Percentiles rank a stretch among this genome's conserved stretches.
These are phyloP conservation scores for Ceratina calcarata DNA, from an alignment of 1,140 invertebrate species.

Conservation along the genomic window DNA sequence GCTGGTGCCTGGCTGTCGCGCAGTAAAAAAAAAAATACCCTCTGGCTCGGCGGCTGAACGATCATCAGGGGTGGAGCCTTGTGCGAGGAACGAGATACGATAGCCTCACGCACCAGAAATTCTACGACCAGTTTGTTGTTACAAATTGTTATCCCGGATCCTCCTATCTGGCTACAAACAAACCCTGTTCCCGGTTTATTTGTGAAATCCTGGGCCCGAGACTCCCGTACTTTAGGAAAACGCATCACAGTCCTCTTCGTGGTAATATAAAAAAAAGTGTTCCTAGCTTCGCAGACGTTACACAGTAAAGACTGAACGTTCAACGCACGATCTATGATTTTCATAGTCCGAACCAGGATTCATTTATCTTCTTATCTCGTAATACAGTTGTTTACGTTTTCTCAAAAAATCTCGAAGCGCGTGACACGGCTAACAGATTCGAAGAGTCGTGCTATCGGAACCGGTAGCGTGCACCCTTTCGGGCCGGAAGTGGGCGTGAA, in stretches of 20 bases:
- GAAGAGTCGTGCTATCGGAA: slow-evolving; percentile 32
- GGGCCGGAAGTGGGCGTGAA: slow-evolving; percentile 71
- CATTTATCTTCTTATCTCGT: slow-evolving; percentile 18
- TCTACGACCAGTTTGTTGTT: slow-evolving; percentile 43
- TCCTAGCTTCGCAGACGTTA: too few species aligned
- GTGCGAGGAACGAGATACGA: slow-evolving; percentile 45
- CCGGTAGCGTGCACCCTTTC: slow-evolving; percentile 59
- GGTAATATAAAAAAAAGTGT: too few species aligned
- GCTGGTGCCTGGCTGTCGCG: slow-evolving; percentile 42
- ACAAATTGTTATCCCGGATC: slow-evolving; percentile 48
- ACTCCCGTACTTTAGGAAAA: neutral
- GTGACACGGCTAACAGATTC: slow-evolving; percentile 21
- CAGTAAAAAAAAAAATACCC: slow-evolving; percentile 59
- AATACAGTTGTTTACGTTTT: neutral
- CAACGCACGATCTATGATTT: too few species aligned
- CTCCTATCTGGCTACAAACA: slow-evolving; percentile 31
- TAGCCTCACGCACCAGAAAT: slow-evolving; percentile 4
- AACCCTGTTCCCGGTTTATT: slow-evolving; percentile 32
- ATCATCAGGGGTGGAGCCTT: slow-evolving; percentile 43
- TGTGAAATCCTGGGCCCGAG: slow-evolving; percentile 2
- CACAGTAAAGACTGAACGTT: too few species aligned
- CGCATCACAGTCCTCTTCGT: neutral
- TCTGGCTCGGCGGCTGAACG: slow-evolving; percentile 61
- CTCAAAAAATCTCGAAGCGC: slow-evolving; percentile 2
- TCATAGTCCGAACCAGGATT: too few species aligned